Percentiles rank a stretch among this genome's conserved stretches.
Conservation (phyloP, 2,797 vertebrate genomes). For the Sebastes goodei region DNA sequence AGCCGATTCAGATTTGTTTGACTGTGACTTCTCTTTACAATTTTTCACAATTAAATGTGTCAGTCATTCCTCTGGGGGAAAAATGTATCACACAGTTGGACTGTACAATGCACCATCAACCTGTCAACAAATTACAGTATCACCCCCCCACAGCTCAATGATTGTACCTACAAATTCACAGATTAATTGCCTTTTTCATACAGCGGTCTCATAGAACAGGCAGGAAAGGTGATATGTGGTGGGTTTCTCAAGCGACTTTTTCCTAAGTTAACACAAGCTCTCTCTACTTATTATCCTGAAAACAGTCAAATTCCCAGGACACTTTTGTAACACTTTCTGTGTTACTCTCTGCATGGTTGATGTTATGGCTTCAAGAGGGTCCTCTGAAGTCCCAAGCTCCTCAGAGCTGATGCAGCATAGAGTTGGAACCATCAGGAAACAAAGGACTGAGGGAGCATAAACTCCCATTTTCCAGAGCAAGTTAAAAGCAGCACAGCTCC, state of each 20-base stretch:
- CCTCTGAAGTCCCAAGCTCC: slow-evolving; percentile 80
- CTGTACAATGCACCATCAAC: not conserved
- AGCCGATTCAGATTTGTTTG: not conserved
- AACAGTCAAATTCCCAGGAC: slow-evolving; percentile 79
- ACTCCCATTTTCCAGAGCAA: slow-evolving; percentile 76
- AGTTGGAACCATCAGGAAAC: slow-evolving; percentile 79
- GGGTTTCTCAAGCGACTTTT: slow-evolving; percentile 62
- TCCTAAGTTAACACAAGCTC: slow-evolving; percentile 69
- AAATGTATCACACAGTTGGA: not conserved
- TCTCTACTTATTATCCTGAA: slow-evolving; percentile 77
- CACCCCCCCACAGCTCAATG: not conserved
- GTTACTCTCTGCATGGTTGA: slow-evolving; percentile 77
- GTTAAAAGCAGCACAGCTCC: slow-evolving; percentile 77
- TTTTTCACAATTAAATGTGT: slow-evolving; percentile 4
- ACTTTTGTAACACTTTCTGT: slow-evolving; percentile 73
- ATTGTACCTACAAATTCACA: not conserved
- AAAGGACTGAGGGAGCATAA: slow-evolving; percentile 76
- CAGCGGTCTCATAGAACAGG: slow-evolving; percentile 23
- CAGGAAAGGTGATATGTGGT: slow-evolving; percentile 44
- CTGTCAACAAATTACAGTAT: not conserved
- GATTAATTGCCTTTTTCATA: slow-evolving; percentile 28
- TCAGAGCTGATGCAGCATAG: slow-evolving; percentile 75
- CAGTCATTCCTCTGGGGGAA: not conserved
- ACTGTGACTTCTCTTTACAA: not conserved
- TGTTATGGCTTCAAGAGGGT: slow-evolving; percentile 81